Percentiles rank a stretch among this genome's conserved stretches.
Evolutionary conservation across 1,140 invertebrate species (phyloP).

Genomic region (Bombyx mandarina): DNA sequence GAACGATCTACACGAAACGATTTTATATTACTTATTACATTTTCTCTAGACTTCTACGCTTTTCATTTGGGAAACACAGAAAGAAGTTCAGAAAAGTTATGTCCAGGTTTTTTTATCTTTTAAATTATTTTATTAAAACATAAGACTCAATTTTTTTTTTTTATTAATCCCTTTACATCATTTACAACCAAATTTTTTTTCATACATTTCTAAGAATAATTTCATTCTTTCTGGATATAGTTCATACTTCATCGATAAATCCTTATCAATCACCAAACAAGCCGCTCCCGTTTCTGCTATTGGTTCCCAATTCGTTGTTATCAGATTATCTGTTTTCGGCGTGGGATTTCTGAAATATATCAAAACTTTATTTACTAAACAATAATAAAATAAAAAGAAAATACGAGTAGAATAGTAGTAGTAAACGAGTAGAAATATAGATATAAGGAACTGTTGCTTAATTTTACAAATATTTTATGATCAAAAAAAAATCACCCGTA

Average conservation of each 20-base stretch:
- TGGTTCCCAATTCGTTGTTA: slow-evolving; percentile 49
- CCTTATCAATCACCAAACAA: slow-evolving; percentile 41
- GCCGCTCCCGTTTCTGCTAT: slow-evolving; percentile 22
- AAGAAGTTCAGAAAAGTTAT: no score
- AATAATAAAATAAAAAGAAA: neutral
- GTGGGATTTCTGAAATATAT: slow-evolving; percentile 47
- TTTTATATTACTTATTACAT: no score
- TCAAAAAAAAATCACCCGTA: slow-evolving; percentile 46
- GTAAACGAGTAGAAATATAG: neutral
- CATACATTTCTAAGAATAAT: slow-evolving; percentile 39
- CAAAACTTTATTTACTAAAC: neutral
- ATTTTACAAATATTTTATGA: slow-evolving; percentile 3
- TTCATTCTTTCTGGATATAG: slow-evolving; percentile 34
- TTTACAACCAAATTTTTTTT: slow-evolving; percentile 18
- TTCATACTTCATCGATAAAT: slow-evolving; percentile 37
- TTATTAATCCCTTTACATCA: neutral
- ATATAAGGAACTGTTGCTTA: neutral
- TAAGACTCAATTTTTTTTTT: no score
- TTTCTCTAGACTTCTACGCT: no score
- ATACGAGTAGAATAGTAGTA: neutral
- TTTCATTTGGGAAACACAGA: no score
- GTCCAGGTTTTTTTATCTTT: no score
- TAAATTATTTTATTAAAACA: no score
- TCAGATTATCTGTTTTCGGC: slow-evolving; percentile 27
- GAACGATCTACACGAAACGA: no score